Evolutionary conservation across 2,797 vertebrate genomes (phyloP).

Genomic region (Antennarius maculatus): DNA sequence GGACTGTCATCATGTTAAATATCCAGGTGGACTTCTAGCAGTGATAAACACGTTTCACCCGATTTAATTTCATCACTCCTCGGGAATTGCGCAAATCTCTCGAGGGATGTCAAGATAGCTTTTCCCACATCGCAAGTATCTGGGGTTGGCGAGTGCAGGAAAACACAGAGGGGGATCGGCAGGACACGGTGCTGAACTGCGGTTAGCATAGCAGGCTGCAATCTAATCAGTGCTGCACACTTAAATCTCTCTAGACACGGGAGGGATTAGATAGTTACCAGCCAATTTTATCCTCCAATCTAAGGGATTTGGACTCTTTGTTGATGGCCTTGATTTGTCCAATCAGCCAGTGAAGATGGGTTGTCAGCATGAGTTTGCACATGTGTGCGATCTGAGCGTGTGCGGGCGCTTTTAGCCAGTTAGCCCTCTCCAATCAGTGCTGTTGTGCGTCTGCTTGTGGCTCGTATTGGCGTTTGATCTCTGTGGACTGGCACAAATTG

Average conservation of each 20-base stretch:
- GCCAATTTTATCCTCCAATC: slow-evolving; percentile 64
- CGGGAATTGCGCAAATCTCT: slow-evolving; percentile 49
- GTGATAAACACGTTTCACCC: slow-evolving; percentile 58
- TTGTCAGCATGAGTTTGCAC: slow-evolving; percentile 35
- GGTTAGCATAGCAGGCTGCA: slow-evolving; percentile 58
- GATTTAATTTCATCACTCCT: slow-evolving; percentile 61
- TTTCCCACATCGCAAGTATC: slow-evolving; percentile 54
- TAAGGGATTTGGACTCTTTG: slow-evolving; percentile 49
- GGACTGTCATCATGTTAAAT: slow-evolving; percentile 47
- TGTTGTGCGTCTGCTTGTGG: slow-evolving; percentile 36
- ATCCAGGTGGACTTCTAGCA: slow-evolving; percentile 52
- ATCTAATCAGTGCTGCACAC: slow-evolving; percentile 63
- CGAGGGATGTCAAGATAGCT: slow-evolving; percentile 54
- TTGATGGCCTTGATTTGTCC: slow-evolving; percentile 57
- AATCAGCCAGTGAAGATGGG: slow-evolving; percentile 57
- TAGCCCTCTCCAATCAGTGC: slow-evolving; percentile 48
- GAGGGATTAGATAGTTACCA: slow-evolving; percentile 62
- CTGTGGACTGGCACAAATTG: slow-evolving; percentile 77
- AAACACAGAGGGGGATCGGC: slow-evolving; percentile 34
- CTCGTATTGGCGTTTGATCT: slow-evolving; percentile 62
- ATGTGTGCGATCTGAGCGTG: slow-evolving; percentile 38
- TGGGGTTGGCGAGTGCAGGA: slow-evolving; percentile 40
- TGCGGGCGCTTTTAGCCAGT: slow-evolving; percentile 39
- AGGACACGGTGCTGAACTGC: slow-evolving; percentile 27
- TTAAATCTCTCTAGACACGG: slow-evolving; percentile 63